Evolutionary conservation across 2,113 vertebrate species (phyloP), one percentile per base, ranked within the genome.

Genomic region (Tautogolabrus adspersus): DNA sequence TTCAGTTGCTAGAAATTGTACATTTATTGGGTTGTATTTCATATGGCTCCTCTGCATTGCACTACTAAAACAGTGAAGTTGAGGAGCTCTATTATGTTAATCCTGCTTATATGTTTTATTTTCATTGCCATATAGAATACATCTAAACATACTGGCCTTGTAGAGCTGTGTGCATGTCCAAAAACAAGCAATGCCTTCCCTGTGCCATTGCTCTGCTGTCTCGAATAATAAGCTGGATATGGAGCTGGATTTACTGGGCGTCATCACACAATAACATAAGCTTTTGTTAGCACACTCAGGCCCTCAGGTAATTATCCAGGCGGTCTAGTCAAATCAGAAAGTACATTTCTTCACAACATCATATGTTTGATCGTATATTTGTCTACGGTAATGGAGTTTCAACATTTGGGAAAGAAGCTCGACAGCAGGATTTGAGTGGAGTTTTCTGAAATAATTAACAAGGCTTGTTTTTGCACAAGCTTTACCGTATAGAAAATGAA

Each of bases 321-420:
- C 64, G 11, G 47, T 56, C 59, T 59, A 22, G 21, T 57, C 10
- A 72, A 34, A 66, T 62, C 49, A 56, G 49, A 75, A 65, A 68
- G 58, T 37, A 21, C 37, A 77, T 80, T 57, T 75, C 56, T 40
- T 59, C 66, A 64, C 37, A 66, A 51, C 42, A 23, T 49, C 56
- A 38, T 47, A 38, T 57, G 66, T 72, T 79, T 79, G 54, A 72
- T 68, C n/a, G 47, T 42, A 68, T 72, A 73, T 73, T 77, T 77
- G 73, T 67, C 23, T 49, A 22, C 2, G 18, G 6, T 81, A 80
- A 85, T 85, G 58, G 38, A 59, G 30, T 76, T 44, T 34, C 16
- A 68, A 16, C 71, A 71, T 38, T 18, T 65, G 44, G 60, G 44
- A 49, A 49, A 61, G 40, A 55, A 23, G 34, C 6, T 71, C 44